Evolutionary conservation across 1,140 invertebrate species (phyloP).

Genomic region (Nasonia giraulti): DNA sequence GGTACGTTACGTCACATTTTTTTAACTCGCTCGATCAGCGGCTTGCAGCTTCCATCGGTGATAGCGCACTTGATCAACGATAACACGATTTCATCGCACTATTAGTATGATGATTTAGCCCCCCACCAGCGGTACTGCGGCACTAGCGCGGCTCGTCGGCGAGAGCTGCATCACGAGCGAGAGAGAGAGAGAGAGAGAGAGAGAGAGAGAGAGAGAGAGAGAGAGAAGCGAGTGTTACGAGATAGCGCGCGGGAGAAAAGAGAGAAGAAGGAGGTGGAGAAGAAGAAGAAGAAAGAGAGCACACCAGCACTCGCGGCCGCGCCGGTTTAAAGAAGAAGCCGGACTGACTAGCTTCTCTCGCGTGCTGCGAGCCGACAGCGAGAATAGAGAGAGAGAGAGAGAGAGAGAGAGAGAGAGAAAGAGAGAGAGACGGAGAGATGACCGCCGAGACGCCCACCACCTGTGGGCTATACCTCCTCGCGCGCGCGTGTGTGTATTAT

Average conservation of each 20-base stretch:
- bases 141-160: not conserved
- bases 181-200: not conserved
- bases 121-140: no score
- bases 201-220: not conserved
- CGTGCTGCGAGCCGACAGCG: not conserved
- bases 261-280: conserved; percentile 13
- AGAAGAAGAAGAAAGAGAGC: not conserved
- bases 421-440: not conserved
- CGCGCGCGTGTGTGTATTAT: conserved; percentile 48
- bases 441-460: conserved; percentile 67
- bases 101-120: not conserved
- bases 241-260: not conserved
- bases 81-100: not conserved
- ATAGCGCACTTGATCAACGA: not conserved
- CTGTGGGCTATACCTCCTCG: conserved; percentile 62
- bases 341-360: conserved; percentile 29
- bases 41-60: not conserved
- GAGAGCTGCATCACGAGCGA: not conserved
- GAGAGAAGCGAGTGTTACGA: not conserved
- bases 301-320: conserved; percentile 39
- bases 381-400: not conserved
- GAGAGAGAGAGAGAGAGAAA: not conserved
- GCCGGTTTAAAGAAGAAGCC: conserved; percentile 41
- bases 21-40: not conserved
- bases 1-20: conserved; percentile 28